Evolutionary conservation across 1,140 invertebrate genomes (phyloP), one percentile per base, ranked within the genome.

Genomic region (Bicyclus anynana): DNA sequence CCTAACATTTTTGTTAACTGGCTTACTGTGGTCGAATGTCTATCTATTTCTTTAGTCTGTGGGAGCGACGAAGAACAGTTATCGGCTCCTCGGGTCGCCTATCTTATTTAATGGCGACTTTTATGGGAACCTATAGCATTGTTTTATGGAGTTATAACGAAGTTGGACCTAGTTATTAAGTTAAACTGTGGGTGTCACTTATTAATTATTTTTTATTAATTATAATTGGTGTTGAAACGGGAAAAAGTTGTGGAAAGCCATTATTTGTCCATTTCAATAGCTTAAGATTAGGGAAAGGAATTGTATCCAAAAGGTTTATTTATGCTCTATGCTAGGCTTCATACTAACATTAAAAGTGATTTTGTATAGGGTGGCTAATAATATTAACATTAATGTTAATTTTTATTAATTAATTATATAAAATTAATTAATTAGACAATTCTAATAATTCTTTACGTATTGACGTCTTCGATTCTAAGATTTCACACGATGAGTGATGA

Each of bases 41-140:
- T 37, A 51, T 61, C 51, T 51, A 47, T 33, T 12, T 12, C 29
- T 12, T 33, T 33, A 33, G 29, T 33, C 29, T 33, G 10, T 12
- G 29, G 10, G 10, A 10, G 33, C 12, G 29, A 33, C 29, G 21
- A 44, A 44, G 42, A 44, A 44, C 42, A 44, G 42, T 44, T 44
- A 44, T 44, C 42, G 42, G 42, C 14, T 44, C 42, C 18, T 44
- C 42, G 42, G 78, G 74, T 70, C 53, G 54, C 60, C 60, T 50
- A 53, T 62, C 53, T 53, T 50, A 27, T 58, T 62, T 62, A 46
- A 62, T 42, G 55, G 21, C 10, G 57, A 59, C 51, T 53, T 60
- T 60, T 60, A 60, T 60, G 69, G 72, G 62, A 69, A 74, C 66
- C 64, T 70, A 74, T 65, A 62, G 62, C 62, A 65, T 69, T 74